Conservation (phyloP, 37 sponge, comb jelly and placozoan genomes). For the Petrosia ficiformis region DNA sequence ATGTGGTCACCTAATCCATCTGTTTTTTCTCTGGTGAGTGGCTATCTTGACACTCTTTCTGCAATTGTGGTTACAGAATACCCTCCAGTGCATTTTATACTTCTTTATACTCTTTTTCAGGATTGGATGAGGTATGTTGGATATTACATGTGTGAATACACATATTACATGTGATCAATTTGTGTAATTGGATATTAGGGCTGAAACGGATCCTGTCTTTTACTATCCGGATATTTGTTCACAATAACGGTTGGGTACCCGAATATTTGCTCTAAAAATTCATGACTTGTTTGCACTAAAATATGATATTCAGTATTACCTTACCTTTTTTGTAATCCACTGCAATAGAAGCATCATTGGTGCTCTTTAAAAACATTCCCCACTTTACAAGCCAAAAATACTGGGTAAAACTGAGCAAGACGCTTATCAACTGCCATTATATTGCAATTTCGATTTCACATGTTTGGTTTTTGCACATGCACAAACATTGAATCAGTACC, state of each 20-base stretch:
- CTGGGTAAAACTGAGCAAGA: too few relatives aligned
- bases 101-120: slow-evolving; percentile 71
- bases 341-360: not conserved
- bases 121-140: slow-evolving; percentile 68
- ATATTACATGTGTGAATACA: not conserved
- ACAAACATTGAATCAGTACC: too few relatives aligned
- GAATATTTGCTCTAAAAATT: too few relatives aligned
- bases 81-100: slow-evolving; percentile 70
- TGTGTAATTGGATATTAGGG: not conserved
- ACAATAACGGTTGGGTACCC: too few relatives aligned
- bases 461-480: too few relatives aligned
- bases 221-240: too few relatives aligned
- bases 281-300: too few relatives aligned
- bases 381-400: too few relatives aligned
- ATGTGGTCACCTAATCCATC: slow-evolving; percentile 79
- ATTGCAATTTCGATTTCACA: too few relatives aligned
- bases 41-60: slow-evolving; percentile 26
- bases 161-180: not conserved
- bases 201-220: too few relatives aligned
- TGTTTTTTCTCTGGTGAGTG: slow-evolving; percentile 56
- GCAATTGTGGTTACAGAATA: slow-evolving; percentile 59
- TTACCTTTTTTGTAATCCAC: not conserved
- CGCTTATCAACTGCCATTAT: too few relatives aligned
- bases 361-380: too few relatives aligned
- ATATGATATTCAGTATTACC: not conserved